Conservation (phyloP, 2,797 vertebrate species). For the Xiphophorus birchmanni region DNA sequence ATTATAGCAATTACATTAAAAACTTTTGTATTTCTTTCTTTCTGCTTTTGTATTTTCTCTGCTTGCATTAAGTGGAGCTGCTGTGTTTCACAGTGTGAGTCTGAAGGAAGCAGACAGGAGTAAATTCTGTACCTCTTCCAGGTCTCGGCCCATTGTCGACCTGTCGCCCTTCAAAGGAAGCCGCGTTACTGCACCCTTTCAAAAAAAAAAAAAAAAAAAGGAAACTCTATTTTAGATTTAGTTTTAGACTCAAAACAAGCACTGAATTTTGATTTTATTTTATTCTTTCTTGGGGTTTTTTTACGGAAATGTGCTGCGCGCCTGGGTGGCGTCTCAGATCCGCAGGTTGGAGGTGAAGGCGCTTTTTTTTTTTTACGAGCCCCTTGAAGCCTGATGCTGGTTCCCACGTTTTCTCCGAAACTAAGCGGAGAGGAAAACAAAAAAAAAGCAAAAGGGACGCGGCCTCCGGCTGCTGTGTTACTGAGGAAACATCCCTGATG, state of each 20-base stretch:
- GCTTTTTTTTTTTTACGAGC: conserved; percentile 45
- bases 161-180: conserved; percentile 91
- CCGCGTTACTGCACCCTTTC: conserved; percentile 82
- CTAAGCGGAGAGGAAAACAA: conserved; percentile 38
- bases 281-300: too few relatives aligned
- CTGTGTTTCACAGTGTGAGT: conserved; percentile 12
- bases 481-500: conserved; percentile 71
- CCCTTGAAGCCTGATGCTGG: conserved; percentile 49
- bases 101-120: conserved; percentile 47
- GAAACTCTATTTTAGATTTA: conserved; percentile 67
- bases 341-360: conserved; percentile 52
- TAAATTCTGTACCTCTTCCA: conserved; percentile 76
- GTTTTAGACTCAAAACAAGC: conserved; percentile 39
- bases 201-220: conserved; percentile 72
- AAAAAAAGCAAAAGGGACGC: not conserved
- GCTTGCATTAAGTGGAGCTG: not conserved
- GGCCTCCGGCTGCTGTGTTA: conserved; percentile 68
- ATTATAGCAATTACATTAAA: conserved; percentile 2
- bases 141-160: conserved; percentile 88
- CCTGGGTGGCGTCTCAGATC: conserved; percentile 59
- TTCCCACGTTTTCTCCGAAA: conserved; percentile 58
- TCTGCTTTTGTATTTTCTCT: not conserved
- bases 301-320: conserved; percentile 19
- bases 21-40: not conserved
- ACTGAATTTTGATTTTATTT: conserved; percentile 3